These are phyloP conservation scores for Setophaga petechia DNA, from an alignment of 2,113 vertebrate genomes.

Conservation along the genomic window DNA sequence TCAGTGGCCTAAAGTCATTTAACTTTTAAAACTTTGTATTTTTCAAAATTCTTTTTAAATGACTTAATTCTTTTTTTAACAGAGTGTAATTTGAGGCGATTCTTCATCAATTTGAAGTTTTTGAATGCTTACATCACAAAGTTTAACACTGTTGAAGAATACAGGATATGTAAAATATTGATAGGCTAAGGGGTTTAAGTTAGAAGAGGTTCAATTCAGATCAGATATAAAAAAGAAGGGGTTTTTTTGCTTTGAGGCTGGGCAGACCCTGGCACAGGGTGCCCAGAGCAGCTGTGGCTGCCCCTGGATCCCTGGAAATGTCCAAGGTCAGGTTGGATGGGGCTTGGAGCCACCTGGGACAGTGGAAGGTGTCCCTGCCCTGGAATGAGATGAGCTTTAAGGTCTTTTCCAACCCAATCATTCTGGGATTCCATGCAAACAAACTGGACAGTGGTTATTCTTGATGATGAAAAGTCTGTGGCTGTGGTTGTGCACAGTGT, in stretches of 20 bases:
- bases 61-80: background rate
- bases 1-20: background rate
- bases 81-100: background rate
- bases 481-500: background rate
- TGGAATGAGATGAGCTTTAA: background rate
- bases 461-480: background rate
- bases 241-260: background rate
- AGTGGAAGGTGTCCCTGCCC: background rate
- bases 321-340: background rate
- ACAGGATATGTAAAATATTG: background rate
- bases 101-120: background rate
- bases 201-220: background rate
- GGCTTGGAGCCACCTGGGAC: rapidly evolving
- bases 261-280: background rate
- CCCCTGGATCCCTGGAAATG: background rate
- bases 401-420: background rate
- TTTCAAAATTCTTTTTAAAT: background rate
- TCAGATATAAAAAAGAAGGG: background rate
- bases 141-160: background rate
- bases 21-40: background rate
- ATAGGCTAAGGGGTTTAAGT: background rate
- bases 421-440: background rate
- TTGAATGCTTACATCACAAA: background rate
- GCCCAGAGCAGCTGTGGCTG: background rate
- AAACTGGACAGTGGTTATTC: background rate